Conservation (phyloP, 2,797 vertebrate genomes). For the Poecilia velifera region DNA sequence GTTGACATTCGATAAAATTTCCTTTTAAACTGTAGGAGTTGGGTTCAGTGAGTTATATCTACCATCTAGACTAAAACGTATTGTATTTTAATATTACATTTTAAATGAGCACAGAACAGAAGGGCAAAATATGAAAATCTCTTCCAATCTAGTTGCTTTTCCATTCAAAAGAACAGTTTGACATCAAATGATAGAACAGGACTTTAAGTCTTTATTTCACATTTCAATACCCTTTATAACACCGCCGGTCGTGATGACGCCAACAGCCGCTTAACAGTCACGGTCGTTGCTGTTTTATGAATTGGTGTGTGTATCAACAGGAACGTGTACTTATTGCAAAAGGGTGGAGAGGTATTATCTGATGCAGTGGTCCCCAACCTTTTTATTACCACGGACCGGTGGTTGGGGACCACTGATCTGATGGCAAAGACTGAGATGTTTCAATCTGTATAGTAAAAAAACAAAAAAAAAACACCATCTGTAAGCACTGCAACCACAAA, state of each 20-base stretch:
- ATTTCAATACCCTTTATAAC: slow-evolving; percentile 53
- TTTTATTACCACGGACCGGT: no score
- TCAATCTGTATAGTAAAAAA: slow-evolving; percentile 13
- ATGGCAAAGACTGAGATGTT: slow-evolving; percentile 22
- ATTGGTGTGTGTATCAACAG: slow-evolving; percentile 15
- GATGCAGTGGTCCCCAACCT: neutral
- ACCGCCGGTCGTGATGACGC: slow-evolving; percentile 32
- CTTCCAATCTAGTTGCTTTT: neutral
- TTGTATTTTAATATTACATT: neutral
- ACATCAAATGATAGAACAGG: neutral
- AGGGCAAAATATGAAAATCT: neutral
- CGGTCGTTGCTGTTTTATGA: slow-evolving; percentile 16
- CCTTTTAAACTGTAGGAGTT: no score
- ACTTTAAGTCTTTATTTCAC: slow-evolving; percentile 62
- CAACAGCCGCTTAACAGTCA: slow-evolving; percentile 57
- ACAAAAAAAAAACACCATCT: neutral
- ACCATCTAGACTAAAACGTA: neutral
- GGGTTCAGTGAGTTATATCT: neutral
- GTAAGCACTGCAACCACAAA: slow-evolving; percentile 54
- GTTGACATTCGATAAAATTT: no score
- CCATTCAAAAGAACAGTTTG: no score
- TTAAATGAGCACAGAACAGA: neutral
- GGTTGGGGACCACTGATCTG: slow-evolving; percentile 3
- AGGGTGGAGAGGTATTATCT: slow-evolving; percentile 33
- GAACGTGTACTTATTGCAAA: slow-evolving; percentile 55